phyloP scores from a whole-genome alignment of 2,797 vertebrate genomes.

The Choloepus didactylus region DNA sequence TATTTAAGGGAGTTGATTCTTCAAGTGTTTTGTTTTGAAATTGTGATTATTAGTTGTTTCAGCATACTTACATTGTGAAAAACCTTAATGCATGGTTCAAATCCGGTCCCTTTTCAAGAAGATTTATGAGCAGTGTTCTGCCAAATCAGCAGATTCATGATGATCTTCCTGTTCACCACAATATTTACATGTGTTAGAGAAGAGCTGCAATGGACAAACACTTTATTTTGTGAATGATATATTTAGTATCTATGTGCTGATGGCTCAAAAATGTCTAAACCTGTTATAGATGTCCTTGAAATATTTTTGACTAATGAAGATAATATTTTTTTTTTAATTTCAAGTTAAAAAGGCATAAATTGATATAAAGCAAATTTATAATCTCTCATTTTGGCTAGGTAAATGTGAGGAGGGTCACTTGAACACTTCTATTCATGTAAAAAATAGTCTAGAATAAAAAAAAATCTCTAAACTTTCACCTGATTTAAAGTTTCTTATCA shows the following conservation, averaged over 20 bases:
- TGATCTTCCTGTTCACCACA: conserved; percentile 73
- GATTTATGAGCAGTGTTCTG: conserved; percentile 78
- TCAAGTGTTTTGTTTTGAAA: conserved; percentile 66
- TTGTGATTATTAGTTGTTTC: conserved; percentile 74
- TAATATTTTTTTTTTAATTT: conserved; percentile 82
- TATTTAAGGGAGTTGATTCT: conserved; percentile 69
- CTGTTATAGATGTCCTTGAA: conserved; percentile 77
- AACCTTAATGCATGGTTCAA: conserved; percentile 72
- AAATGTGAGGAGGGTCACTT: neutral
- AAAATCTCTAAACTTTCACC: neutral
- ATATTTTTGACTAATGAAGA: conserved; percentile 75
- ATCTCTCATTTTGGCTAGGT: neutral
- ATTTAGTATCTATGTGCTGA: conserved; percentile 26
- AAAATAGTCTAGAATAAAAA: neutral
- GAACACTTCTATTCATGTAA: neutral
- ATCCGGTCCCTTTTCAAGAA: conserved; percentile 51
- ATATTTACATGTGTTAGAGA: conserved; percentile 37
- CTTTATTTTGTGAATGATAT: conserved; percentile 62
- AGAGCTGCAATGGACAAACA: conserved; percentile 62
- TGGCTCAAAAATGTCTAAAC: conserved; percentile 76
- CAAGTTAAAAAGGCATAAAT: conserved; percentile 31
- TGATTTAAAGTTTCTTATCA: neutral
- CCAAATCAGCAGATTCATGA: conserved; percentile 63
- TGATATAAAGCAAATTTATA: neutral
- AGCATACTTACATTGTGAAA: conserved; percentile 78